Conservation (phyloP, 2,797 vertebrate species). For the Tangara arthus region DNA sequence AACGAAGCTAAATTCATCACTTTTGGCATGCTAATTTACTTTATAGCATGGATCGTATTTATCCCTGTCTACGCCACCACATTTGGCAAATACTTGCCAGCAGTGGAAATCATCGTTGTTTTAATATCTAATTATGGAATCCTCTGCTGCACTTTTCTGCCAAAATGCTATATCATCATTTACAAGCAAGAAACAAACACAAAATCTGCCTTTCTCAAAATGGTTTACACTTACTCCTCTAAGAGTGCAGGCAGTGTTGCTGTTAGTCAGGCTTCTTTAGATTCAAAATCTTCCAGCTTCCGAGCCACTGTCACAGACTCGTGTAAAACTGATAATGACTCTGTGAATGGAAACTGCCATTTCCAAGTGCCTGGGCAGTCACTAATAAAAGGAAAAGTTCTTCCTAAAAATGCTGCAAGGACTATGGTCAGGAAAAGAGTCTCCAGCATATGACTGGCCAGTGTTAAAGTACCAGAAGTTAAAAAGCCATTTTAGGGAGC, state of each 20-base stretch:
- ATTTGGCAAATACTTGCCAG: slow-evolving; percentile 83
- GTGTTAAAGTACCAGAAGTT: background rate
- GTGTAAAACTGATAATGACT: background rate
- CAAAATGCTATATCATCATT: slow-evolving; percentile 88
- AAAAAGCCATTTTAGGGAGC: background rate
- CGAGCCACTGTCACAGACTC: background rate
- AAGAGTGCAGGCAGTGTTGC: slow-evolving; percentile 66
- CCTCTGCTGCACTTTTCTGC: slow-evolving; percentile 86
- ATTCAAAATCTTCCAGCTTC: slow-evolving; percentile 23
- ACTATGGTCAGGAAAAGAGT: slow-evolving; percentile 63
- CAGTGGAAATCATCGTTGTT: slow-evolving; percentile 89
- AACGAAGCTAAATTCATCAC: slow-evolving; percentile 92
- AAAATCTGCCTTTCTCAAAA: slow-evolving; percentile 83
- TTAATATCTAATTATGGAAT: slow-evolving; percentile 90
- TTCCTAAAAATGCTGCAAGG: background rate
- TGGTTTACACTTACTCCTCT: slow-evolving; percentile 81
- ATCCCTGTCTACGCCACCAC: slow-evolving; percentile 85
- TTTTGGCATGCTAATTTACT: slow-evolving; percentile 90
- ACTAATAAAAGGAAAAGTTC: background rate
- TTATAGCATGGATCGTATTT: slow-evolving; percentile 89
- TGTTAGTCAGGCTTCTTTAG: slow-evolving; percentile 67
- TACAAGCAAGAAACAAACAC: slow-evolving; percentile 87
- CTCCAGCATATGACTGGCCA: slow-evolving; percentile 72
- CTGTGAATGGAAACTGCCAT: slow-evolving; percentile 48
- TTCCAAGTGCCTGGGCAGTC: slow-evolving; percentile 1